Evolutionary conservation across 2,113 vertebrate genomes (phyloP).

Genomic region (Paracanthobrama guichenoti): DNA sequence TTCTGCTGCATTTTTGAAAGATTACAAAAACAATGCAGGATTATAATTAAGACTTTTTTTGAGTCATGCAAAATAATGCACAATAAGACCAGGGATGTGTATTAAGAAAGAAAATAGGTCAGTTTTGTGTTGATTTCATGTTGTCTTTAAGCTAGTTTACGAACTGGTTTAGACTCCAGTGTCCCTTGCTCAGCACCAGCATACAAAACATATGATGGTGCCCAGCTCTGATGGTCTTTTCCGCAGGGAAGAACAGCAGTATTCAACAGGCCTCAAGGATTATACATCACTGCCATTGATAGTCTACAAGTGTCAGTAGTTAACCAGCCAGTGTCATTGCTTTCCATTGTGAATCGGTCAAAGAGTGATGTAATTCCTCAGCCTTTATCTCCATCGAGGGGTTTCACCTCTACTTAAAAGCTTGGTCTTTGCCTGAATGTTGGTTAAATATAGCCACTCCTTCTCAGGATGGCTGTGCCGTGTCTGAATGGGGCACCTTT

Average conservation of each 20-base stretch:
- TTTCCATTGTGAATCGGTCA: slow-evolving; percentile 11
- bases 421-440: slow-evolving; percentile 44
- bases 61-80: not conserved
- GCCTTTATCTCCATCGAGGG: slow-evolving; percentile 34
- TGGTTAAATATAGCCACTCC: slow-evolving; percentile 35
- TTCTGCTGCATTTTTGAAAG: not conserved
- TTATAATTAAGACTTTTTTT: not conserved
- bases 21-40: not conserved
- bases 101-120: not conserved
- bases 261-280: slow-evolving; percentile 36
- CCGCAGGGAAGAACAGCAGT: not conserved
- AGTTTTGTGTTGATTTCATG: not conserved
- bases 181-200: not conserved
- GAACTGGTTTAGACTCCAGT: not conserved
- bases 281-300: slow-evolving; percentile 11
- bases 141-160: not conserved
- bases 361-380: slow-evolving; percentile 21
- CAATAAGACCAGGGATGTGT: not conserved
- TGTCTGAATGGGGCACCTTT: slow-evolving; percentile 10
- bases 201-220: not conserved
- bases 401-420: slow-evolving; percentile 30
- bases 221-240: slow-evolving; percentile 7
- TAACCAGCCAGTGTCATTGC: slow-evolving; percentile 12
- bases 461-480: slow-evolving; percentile 33
- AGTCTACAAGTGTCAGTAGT: slow-evolving; percentile 16